phyloP scores from a whole-genome alignment of 2,888 invertebrate genomes.

The Cryptocheilus praepositus region DNA sequence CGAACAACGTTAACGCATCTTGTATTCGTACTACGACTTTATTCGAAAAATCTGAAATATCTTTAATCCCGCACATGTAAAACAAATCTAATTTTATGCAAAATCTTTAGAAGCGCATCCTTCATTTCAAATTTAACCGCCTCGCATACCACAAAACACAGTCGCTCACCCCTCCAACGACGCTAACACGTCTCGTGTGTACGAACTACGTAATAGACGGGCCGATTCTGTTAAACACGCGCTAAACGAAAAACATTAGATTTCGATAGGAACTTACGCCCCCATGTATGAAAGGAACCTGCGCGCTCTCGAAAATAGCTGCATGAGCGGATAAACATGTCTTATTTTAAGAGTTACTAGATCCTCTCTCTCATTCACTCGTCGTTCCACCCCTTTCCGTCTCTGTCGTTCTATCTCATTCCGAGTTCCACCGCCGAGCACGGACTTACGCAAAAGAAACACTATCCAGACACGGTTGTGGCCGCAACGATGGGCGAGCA shows the following conservation, averaged over 20 bases:
- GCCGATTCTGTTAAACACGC: no score
- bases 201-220: no score
- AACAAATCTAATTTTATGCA: not conserved
- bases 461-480: constrained; percentile 63
- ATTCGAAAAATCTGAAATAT: not conserved
- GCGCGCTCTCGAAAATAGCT: constrained; percentile 69
- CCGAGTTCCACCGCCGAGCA: constrained; percentile 38
- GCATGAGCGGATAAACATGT: constrained; percentile 68
- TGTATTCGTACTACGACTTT: not conserved
- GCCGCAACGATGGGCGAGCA: constrained; percentile 49
- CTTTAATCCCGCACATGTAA: not conserved
- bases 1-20: no score
- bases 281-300: constrained; percentile 53
- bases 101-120: no score
- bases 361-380: constrained; percentile 25
- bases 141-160: no score
- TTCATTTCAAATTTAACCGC: no score
- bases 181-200: no score
- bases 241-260: constrained; percentile 32
- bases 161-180: no score
- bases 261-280: constrained; percentile 46
- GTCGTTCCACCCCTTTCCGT: constrained; percentile 29
- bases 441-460: constrained; percentile 63
- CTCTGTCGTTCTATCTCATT: constrained; percentile 18
- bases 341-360: constrained; percentile 68